Evolutionary conservation across 2,797 vertebrate genomes (phyloP).

Genomic region (Avahi laniger): DNA sequence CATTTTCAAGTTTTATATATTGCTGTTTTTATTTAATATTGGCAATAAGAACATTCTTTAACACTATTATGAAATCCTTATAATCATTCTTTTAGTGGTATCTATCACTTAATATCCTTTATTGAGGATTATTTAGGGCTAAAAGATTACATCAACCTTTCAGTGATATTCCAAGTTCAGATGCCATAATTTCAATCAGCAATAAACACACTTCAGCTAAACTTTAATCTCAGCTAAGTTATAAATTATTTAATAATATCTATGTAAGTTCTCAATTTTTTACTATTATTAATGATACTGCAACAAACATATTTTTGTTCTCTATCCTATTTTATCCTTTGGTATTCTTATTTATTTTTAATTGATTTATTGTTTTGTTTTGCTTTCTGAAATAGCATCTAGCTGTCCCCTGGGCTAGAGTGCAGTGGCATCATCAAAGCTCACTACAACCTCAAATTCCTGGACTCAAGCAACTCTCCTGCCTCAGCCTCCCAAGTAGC

Average conservation of each 20-base stretch:
- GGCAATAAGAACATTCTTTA: background rate
- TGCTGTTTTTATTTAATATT: background rate
- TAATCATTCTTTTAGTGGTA: background rate
- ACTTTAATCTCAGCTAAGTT: background rate
- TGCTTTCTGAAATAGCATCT: background rate
- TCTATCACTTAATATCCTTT: background rate
- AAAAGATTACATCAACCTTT: background rate
- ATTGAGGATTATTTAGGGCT: background rate
- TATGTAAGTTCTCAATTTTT: background rate
- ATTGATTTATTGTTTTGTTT: background rate
- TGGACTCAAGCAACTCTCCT: background rate
- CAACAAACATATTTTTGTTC: background rate
- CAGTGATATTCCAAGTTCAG: background rate
- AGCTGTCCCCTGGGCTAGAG: background rate
- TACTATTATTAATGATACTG: background rate
- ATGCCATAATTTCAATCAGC: background rate
- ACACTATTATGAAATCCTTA: background rate
- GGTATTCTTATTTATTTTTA: slow-evolving; percentile 10
- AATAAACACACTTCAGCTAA: background rate
- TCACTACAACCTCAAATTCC: background rate
- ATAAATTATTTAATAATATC: background rate
- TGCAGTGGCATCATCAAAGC: background rate
- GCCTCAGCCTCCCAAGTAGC: no score
- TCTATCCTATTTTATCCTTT: background rate
- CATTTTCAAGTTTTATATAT: background rate